These are phyloP conservation scores for Drosophila neocordata DNA, from an alignment of 1,140 invertebrate species.

Conservation along the genomic window DNA sequence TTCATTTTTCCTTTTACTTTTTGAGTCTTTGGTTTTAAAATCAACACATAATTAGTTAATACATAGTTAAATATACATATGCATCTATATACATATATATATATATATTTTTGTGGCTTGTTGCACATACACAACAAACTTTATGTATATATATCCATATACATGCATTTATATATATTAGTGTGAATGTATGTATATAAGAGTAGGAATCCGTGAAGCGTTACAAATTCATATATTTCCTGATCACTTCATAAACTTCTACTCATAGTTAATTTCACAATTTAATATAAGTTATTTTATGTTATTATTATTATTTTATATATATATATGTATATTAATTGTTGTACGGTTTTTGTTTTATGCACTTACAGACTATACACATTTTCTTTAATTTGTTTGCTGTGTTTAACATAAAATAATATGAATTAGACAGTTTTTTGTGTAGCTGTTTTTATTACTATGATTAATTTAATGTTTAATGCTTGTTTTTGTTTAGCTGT, in stretches of 20 bases:
- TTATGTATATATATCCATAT: constrained; percentile 11
- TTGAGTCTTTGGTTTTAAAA: constrained; percentile 81
- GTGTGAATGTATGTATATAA: background rate
- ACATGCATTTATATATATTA: constrained; percentile 31
- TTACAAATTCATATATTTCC: constrained; percentile 1
- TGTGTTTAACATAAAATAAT: constrained; percentile 71
- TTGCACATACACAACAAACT: constrained; percentile 14
- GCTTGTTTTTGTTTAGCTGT: constrained; percentile 50
- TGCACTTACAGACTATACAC: constrained; percentile 68
- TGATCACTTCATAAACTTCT: background rate
- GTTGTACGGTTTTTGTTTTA: constrained; percentile 40
- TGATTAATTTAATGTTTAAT: constrained; percentile 65
- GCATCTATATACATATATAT: constrained; percentile 29
- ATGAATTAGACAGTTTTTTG: constrained; percentile 53
- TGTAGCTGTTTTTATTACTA: constrained; percentile 54
- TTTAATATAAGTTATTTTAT: constrained; percentile 40
- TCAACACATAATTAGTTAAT: constrained; percentile 62
- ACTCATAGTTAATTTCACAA: constrained; percentile 43
- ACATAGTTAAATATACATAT: constrained; percentile 32
- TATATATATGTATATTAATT: constrained; percentile 46
- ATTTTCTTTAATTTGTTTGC: constrained; percentile 58
- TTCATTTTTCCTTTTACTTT: constrained; percentile 46
- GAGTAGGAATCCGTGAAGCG: background rate
- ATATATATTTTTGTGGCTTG: constrained; percentile 27
- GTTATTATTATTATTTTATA: constrained; percentile 31